Base-by-base conservation (phyloP, 2,888 invertebrate species). In the Drosophila imparisetae region DNA sequence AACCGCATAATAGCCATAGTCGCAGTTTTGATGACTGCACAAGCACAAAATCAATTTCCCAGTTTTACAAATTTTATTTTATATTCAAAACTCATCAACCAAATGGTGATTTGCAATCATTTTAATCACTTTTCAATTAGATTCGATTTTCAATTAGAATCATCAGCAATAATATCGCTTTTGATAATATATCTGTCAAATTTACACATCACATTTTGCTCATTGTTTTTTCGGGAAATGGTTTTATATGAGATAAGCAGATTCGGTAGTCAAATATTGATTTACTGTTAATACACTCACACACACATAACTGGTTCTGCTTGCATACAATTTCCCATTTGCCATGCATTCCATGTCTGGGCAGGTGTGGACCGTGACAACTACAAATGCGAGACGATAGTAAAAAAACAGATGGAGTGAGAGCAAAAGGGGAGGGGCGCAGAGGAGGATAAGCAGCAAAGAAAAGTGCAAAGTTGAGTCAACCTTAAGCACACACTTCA, bases 401-500 rank as follows among this genome's bases (percentile, higher is more conserved):
- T 18, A 49, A 34, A 53, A 18, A 18, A 24, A 38, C 40, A 59
- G 54, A 30, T 49, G 34, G 11, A 42, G 11, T 42, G 24, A 45
- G 34, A 63, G 36, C 53, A 36, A 50, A 55, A 8, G 15, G 49
- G 18, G n/a, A 58, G 4, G 7, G 29, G 36, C 24, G 40, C 7
- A 15, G 24, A 29, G 40, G 10, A n/a, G n/a, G 11, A 30, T 27
- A 13, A 29, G 15, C 42, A 27, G 58, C 24, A 21, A 24, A 45
- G 21, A 29, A 55, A 63, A 79, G 75, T 70, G 71, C 85, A 87
- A 81, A 85, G 85, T 85, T 87, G 83, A 85, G 54, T 87, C 85
- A 85, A 87, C 87, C 81, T 77, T 75, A 82, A 74, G 83, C 65
- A 75, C 81, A 67, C 62, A 72, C 60, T 29, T 62, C 55, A 50